Base-by-base conservation (phyloP, 2,888 invertebrate species). In the Zygogramma bicolorata region DNA sequence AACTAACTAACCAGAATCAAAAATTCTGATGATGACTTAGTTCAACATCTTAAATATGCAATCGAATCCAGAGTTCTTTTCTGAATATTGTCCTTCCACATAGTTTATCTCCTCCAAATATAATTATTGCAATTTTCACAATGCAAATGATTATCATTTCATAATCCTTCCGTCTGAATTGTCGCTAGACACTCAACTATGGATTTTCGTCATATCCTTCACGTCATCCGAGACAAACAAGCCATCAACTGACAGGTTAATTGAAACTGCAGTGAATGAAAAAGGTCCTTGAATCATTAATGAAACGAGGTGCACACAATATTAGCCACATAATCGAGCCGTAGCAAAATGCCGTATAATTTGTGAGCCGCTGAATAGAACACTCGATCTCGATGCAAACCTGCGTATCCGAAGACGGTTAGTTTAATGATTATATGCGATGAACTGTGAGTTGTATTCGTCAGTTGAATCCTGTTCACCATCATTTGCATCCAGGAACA, bases 271-370 rank as follows among this genome's bases (percentile, higher is more conserved):
- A 59, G 38, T 61, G 68, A 65, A 70, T 73, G 70, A 74, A 77
- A 75, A 74, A 77, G 73, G 68, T 68, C 42, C 75, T 77, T 79
- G 79, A 76, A 79, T 79, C 75, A 78, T 74, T 78, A 73, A 79
- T 77, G 78, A 67, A 73, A 74, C 71, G 75, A 75, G 77, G 68
- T 65, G 57, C 70, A 72, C 75, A 72, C 75, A 75, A 69, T 76
- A 76, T 76, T 72, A 74, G 72, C 70, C 68, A 59, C 72, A 74
- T 71, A 69, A 69, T 70, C 58, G n/a, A 29, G 59, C 10, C 42
- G 31, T 29, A 15, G 53, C 53, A 53, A 53, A 27, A 10, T 25
- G 53, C 27, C 25, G 53, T 22, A 27, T n/a, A 13, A 53, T 25
- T 53, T 27, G 25, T 27, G 25, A 53, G 53, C 27, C 27, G 27